Conservation (phyloP, 2,888 invertebrate species). For the Athrips mouffetella region DNA sequence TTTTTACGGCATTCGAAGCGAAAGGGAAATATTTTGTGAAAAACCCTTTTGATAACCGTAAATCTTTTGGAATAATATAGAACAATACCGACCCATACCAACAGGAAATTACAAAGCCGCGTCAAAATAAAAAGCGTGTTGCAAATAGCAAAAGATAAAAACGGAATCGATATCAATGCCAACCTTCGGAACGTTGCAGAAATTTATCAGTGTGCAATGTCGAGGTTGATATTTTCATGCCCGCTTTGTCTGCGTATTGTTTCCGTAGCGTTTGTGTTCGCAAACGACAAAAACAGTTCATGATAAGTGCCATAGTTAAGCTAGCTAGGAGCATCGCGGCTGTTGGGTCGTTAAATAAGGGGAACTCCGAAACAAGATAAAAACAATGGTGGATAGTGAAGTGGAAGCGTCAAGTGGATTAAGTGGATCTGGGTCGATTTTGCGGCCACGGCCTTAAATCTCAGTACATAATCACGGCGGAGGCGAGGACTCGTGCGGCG, state of each 20-base stretch:
- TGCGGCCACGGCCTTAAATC: slow-evolving; percentile 49
- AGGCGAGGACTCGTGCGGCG: slow-evolving; percentile 38
- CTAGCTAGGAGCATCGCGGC: slow-evolving; percentile 18
- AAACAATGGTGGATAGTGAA: slow-evolving; percentile 35
- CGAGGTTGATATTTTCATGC: slow-evolving; percentile 16
- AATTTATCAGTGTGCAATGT: slow-evolving; percentile 7
- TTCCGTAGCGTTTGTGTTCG: neutral
- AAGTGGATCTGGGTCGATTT: slow-evolving; percentile 55
- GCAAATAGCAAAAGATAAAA: slow-evolving; percentile 19
- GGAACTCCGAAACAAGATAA: slow-evolving; percentile 32
- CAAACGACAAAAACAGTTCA: neutral
- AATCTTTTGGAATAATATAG: too few species aligned
- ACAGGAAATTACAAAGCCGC: slow-evolving; percentile 7
- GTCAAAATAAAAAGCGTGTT: slow-evolving; percentile 4
- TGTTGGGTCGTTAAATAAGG: slow-evolving; percentile 21
- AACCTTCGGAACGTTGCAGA: slow-evolving; percentile 22
- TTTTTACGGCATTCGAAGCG: too few species aligned
- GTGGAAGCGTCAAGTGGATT: slow-evolving; percentile 42
- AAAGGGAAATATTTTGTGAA: too few species aligned
- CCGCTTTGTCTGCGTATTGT: slow-evolving; percentile 17
- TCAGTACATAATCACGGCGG: slow-evolving; percentile 51
- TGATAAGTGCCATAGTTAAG: slow-evolving; percentile 16
- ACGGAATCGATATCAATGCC: slow-evolving; percentile 26
- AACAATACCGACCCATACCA: too few species aligned
- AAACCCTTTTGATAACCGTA: too few species aligned